Conservation (phyloP, 2,888 invertebrate genomes). For the Gasteruption jaculator region DNA sequence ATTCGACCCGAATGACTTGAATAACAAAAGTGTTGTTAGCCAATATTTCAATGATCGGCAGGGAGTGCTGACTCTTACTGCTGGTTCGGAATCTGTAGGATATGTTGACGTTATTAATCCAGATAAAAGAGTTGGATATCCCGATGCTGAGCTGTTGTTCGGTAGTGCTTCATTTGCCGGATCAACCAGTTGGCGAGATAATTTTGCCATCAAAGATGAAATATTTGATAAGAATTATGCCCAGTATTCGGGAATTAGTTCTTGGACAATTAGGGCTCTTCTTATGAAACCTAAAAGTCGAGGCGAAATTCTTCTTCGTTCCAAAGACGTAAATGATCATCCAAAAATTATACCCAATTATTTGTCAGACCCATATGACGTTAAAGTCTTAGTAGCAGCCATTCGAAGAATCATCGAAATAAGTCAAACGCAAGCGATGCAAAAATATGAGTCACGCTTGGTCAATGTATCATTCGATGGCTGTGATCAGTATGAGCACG, state of each 20-base stretch:
- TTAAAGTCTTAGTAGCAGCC: slow-evolving; percentile 73
- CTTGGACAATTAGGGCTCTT: slow-evolving; percentile 52
- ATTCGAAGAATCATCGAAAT: slow-evolving; percentile 56
- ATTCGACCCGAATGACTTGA: slow-evolving; percentile 17
- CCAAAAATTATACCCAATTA: slow-evolving; percentile 92
- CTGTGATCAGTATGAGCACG: slow-evolving; percentile 68
- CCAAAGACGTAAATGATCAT: slow-evolving; percentile 59
- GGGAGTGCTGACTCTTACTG: slow-evolving; percentile 61
- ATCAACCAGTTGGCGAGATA: slow-evolving; percentile 54
- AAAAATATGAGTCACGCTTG: slow-evolving; percentile 68
- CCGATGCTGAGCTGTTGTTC: slow-evolving; percentile 69
- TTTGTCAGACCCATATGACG: slow-evolving; percentile 75
- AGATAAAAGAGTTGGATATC: slow-evolving; percentile 55
- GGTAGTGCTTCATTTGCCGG: slow-evolving; percentile 60
- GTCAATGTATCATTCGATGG: slow-evolving; percentile 64
- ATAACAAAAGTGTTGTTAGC: slow-evolving; percentile 23
- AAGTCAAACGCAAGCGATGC: slow-evolving; percentile 56
- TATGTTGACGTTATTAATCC: slow-evolving; percentile 61
- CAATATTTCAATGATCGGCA: slow-evolving; percentile 57
- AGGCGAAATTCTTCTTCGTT: slow-evolving; percentile 60
- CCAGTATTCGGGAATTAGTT: slow-evolving; percentile 34
- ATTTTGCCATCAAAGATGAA: slow-evolving; percentile 50
- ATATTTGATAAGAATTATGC: slow-evolving; percentile 53
- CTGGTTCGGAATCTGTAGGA: slow-evolving; percentile 64
- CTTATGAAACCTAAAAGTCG: slow-evolving; percentile 58